Conservation (phyloP, 2,113 vertebrate species). For the Glaucidium brasilianum region DNA sequence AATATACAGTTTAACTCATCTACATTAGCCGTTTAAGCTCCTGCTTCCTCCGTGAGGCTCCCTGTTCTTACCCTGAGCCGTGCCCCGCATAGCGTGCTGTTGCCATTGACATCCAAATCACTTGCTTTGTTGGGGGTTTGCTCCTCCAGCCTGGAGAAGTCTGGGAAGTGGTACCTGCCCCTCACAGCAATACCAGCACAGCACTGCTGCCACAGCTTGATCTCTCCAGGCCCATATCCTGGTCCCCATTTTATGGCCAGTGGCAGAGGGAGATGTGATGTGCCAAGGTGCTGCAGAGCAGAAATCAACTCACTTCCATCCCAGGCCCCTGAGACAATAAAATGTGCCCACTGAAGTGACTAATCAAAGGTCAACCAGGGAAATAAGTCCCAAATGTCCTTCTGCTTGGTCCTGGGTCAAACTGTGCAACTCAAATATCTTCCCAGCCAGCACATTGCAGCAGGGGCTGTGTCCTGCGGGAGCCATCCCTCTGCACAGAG, state of each 20-base stretch:
- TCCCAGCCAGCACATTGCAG: neutral
- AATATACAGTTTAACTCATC: neutral
- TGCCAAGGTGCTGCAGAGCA: neutral
- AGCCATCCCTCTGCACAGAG: neutral
- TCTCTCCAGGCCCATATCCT: fast-evolving
- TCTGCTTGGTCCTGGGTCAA: neutral
- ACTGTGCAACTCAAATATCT: neutral
- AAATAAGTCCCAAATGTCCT: neutral
- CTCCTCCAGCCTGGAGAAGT: fast-evolving
- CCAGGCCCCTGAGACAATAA: neutral
- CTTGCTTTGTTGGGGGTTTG: neutral
- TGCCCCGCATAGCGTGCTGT: fast-evolving
- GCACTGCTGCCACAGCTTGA: neutral
- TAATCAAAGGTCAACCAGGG: neutral
- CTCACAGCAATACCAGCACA: neutral
- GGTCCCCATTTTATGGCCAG: neutral
- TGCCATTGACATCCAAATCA: neutral
- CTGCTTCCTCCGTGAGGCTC: neutral
- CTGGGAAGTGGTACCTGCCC: neutral
- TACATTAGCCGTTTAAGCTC: neutral
- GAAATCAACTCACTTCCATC: neutral
- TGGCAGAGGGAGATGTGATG: neutral
- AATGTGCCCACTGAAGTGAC: neutral
- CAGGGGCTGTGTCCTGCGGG: neutral
- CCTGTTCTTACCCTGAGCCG: neutral